Percentiles rank a stretch among this genome's conserved stretches.
These are phyloP conservation scores for Hippocampus comes DNA, from an alignment of 2,113 vertebrate genomes.

Conservation along the genomic window DNA sequence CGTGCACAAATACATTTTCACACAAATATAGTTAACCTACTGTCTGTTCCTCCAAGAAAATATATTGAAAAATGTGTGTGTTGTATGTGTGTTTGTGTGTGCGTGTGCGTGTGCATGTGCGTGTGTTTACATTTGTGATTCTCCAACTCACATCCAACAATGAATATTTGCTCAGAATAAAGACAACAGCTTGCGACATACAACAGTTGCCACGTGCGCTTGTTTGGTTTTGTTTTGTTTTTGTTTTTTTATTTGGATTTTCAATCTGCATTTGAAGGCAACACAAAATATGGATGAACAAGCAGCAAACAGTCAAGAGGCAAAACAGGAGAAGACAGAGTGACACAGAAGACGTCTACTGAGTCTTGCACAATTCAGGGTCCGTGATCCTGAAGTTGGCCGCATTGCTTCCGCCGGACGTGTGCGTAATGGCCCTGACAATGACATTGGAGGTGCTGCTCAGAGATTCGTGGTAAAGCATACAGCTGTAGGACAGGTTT, in stretches of 20 bases:
- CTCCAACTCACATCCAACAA: neutral
- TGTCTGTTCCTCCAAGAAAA: neutral
- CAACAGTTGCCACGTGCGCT: constrained; percentile 42
- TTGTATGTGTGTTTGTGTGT: no score
- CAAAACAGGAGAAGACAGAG: constrained; percentile 51
- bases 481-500: constrained; percentile 55
- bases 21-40: constrained; percentile 17
- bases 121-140: neutral
- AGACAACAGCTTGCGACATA: constrained; percentile 52
- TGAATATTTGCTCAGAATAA: constrained; percentile 25
- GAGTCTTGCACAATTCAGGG: constrained; percentile 48
- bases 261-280: constrained; percentile 58
- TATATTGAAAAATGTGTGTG: neutral
- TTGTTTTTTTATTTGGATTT: constrained; percentile 58
- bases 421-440: constrained; percentile 57
- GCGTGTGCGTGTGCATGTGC: no score
- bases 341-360: constrained; percentile 50
- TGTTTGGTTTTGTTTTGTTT: constrained; percentile 16
- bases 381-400: constrained; percentile 63
- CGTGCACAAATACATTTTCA: constrained; percentile 35
- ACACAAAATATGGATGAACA: constrained; percentile 51
- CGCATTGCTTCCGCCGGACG: constrained; percentile 29
- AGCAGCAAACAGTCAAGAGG: constrained; percentile 55
- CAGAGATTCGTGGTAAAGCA: constrained; percentile 65
- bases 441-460: constrained; percentile 27